A percentile compares a stretch with the other conserved stretches of the same genome.
phyloP scores from a whole-genome alignment of 2,113 vertebrate species.

The Mohoua ochrocephala region DNA sequence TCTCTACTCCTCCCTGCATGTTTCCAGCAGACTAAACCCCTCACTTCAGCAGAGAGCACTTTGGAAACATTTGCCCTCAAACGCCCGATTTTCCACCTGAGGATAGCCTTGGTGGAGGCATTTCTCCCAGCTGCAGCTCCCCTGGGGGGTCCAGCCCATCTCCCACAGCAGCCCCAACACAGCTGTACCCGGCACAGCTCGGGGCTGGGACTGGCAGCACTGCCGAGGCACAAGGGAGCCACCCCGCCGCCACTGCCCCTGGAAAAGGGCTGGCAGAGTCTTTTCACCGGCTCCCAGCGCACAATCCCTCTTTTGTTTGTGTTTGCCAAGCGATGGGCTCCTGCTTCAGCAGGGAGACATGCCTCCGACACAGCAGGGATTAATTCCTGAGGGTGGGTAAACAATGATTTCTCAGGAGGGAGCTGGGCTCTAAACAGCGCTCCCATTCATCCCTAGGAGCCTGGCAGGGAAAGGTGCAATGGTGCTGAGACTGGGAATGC shows the following conservation, averaged over 20 bases:
- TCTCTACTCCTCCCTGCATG: not conserved
- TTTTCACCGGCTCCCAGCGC: not conserved
- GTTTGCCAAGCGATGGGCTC: not conserved
- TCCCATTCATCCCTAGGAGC: not conserved
- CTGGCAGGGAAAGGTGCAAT: not conserved
- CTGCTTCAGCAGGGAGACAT: not conserved
- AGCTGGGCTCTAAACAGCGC: not conserved
- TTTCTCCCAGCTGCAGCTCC: not conserved
- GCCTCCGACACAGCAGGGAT: not conserved
- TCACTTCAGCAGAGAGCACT: not conserved
- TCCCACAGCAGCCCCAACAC: not conserved
- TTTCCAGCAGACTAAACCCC: not conserved
- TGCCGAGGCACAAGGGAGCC: not conserved
- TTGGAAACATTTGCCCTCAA: not conserved
- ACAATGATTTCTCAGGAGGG: not conserved
- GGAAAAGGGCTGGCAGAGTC: not conserved
- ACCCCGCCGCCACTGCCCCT: fast-evolving
- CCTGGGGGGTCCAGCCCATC: not conserved
- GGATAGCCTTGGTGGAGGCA: not conserved
- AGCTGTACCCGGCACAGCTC: not conserved
- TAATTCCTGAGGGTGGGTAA: not conserved
- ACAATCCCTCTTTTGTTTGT: slow-evolving; percentile 31
- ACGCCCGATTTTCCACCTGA: not conserved
- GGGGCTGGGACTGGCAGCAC: not conserved
- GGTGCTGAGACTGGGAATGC: not conserved